Evolutionary conservation across 2,797 vertebrate genomes (phyloP).

Genomic region (Pipistrellus pygmaeus): DNA sequence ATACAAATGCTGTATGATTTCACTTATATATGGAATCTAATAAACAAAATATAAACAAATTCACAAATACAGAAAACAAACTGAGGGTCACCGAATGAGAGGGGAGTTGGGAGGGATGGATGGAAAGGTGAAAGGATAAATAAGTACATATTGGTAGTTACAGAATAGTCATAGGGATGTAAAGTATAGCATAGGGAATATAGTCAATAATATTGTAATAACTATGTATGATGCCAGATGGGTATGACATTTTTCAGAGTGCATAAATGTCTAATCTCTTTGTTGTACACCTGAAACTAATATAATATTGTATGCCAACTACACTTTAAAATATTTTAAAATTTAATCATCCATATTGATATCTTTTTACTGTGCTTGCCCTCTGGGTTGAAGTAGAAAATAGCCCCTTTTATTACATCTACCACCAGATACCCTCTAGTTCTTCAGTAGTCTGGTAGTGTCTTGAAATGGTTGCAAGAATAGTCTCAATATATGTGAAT

Average conservation of each 20-base stretch:
- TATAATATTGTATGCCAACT: neutral
- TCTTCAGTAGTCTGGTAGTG: slow-evolving; percentile 13
- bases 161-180: neutral
- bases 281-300: neutral
- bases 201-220: neutral
- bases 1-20: neutral
- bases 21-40: neutral
- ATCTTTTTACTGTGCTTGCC: neutral
- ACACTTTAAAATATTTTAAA: neutral
- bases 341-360: neutral
- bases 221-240: neutral
- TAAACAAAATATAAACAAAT: neutral
- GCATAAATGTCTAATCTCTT: neutral
- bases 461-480: neutral
- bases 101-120: too few species aligned
- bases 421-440: neutral
- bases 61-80: neutral
- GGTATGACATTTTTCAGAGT: neutral
- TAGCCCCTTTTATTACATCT: neutral
- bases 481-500: neutral
- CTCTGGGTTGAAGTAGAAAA: neutral
- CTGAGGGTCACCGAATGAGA: neutral
- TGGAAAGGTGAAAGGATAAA: neutral
- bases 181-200: neutral
- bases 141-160: neutral